Conservation (phyloP, 2,113 vertebrate genomes). For the Numida meleagris region DNA sequence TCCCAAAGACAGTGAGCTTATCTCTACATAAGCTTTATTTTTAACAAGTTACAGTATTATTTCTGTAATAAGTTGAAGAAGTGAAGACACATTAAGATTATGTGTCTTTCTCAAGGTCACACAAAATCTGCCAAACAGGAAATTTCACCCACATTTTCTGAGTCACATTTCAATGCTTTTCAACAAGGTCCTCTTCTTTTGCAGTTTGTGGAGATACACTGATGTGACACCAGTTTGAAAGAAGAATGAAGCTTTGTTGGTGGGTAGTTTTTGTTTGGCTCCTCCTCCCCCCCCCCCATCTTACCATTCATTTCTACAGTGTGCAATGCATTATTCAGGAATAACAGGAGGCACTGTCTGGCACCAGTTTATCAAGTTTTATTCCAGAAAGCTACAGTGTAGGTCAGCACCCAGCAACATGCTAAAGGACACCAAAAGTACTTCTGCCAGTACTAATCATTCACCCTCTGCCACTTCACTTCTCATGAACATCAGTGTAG, state of each 20-base stretch:
- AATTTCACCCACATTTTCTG: neutral
- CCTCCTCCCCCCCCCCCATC: neutral
- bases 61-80: neutral
- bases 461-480: slow-evolving; percentile 8
- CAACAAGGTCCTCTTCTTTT: neutral
- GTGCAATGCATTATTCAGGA: neutral
- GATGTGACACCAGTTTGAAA: neutral
- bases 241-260: neutral
- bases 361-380: neutral
- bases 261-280: neutral
- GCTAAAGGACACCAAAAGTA: neutral
- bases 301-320: neutral
- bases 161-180: neutral
- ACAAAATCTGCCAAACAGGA: neutral
- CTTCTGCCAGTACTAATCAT: neutral
- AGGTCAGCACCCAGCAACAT: neutral
- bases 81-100: neutral
- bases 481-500: neutral
- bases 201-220: neutral
- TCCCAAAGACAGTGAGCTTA: neutral
- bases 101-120: neutral
- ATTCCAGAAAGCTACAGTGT: neutral
- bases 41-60: neutral
- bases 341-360: neutral
- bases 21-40: neutral